Evolutionary conservation across 2,797 vertebrate species (phyloP).

Genomic region (Botia kubotai): DNA sequence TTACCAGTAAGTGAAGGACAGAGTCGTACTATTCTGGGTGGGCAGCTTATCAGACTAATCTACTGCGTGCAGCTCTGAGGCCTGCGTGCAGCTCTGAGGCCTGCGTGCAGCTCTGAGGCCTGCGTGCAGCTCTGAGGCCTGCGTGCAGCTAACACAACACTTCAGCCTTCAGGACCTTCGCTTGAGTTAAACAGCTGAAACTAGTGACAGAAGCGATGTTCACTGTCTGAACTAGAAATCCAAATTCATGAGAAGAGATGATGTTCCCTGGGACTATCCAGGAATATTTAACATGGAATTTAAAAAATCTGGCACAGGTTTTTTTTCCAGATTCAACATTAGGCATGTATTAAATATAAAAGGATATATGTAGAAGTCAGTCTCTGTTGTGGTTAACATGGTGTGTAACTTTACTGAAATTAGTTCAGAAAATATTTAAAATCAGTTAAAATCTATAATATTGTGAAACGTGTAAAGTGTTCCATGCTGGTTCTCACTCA

Average conservation of each 20-base stretch:
- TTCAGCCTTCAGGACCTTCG: background rate
- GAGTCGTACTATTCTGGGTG: background rate
- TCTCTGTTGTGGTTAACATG: too few species aligned
- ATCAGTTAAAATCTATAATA: background rate
- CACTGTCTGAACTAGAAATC: slow-evolving; percentile 55
- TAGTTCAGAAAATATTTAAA: too few species aligned
- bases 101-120: too few species aligned
- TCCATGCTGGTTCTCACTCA: background rate
- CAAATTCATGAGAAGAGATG: slow-evolving; percentile 40
- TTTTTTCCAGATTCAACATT: too few species aligned
- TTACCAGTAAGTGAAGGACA: slow-evolving; percentile 24
- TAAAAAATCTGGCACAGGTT: too few species aligned
- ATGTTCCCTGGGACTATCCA: slow-evolving; percentile 29
- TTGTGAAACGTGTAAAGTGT: background rate
- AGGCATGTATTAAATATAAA: background rate
- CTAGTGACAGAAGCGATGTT: slow-evolving; percentile 39
- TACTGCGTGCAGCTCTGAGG: background rate
- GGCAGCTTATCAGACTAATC: background rate
- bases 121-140: too few species aligned
- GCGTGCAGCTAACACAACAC: background rate
- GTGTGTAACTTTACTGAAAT: background rate
- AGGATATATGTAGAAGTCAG: too few species aligned
- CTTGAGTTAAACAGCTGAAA: background rate
- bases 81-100: too few species aligned
- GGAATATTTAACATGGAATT: background rate